These are phyloP conservation scores for Electrophaes corylata DNA, from an alignment of 2,888 invertebrate genomes.

Conservation along the genomic window DNA sequence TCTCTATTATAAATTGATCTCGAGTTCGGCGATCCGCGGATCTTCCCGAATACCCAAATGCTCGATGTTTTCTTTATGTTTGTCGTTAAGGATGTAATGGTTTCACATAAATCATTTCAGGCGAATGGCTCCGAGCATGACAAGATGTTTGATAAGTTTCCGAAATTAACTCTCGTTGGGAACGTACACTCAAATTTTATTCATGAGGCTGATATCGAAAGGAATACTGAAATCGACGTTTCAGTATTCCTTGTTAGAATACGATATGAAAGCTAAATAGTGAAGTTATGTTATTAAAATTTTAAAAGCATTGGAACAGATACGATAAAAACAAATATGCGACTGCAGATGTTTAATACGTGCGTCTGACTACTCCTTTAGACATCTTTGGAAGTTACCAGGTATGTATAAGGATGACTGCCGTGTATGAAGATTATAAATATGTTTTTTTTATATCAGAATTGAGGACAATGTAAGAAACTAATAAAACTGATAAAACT, in stretches of 20 bases:
- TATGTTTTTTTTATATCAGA: too few species aligned
- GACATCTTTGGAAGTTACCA: too few species aligned
- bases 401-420: too few species aligned
- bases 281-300: background rate
- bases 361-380: too few species aligned
- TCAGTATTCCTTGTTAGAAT: background rate
- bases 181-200: slow-evolving; percentile 33
- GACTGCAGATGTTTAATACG: too few species aligned
- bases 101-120: slow-evolving; percentile 44
- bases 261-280: background rate
- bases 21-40: slow-evolving; percentile 56
- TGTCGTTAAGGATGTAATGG: slow-evolving; percentile 43
- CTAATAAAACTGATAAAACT: too few species aligned
- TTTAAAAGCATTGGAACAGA: background rate
- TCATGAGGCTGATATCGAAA: slow-evolving; percentile 24
- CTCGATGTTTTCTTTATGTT: slow-evolving; percentile 46
- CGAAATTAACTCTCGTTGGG: slow-evolving; percentile 26
- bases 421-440: too few species aligned
- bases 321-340: too few species aligned
- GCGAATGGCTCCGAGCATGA: slow-evolving; percentile 31
- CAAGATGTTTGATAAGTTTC: slow-evolving; percentile 33
- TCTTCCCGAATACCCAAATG: slow-evolving; percentile 52
- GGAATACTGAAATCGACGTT: slow-evolving; percentile 9
- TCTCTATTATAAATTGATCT: slow-evolving; percentile 71
- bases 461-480: too few species aligned